These are phyloP conservation scores for Daboia siamensis DNA, from an alignment of 2,113 vertebrate species.

Conservation along the genomic window DNA sequence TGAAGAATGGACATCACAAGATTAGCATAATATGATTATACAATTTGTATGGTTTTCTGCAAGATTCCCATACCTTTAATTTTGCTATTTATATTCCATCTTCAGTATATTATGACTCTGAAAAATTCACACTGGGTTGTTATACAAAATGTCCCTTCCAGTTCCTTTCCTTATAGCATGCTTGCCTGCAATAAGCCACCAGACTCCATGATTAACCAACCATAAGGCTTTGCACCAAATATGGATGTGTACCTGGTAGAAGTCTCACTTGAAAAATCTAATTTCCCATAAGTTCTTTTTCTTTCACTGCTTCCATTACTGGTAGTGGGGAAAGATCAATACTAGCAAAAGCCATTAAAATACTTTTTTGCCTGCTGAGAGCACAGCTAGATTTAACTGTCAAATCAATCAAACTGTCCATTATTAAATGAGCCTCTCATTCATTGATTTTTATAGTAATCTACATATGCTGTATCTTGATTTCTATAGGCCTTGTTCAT, in stretches of 20 bases:
- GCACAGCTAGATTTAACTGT: background rate
- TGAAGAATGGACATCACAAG: no score
- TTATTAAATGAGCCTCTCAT: background rate
- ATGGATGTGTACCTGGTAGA: background rate
- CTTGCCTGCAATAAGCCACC: background rate
- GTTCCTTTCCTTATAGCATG: background rate
- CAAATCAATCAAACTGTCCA: background rate
- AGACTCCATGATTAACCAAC: background rate
- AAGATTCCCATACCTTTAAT: background rate
- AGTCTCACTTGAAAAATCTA: background rate
- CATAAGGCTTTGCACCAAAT: background rate
- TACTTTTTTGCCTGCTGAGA: background rate
- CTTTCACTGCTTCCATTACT: background rate
- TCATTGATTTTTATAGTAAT: background rate
- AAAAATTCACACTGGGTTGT: background rate
- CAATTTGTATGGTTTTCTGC: background rate
- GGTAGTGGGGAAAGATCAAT: background rate
- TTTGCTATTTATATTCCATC: background rate
- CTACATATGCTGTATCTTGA: background rate
- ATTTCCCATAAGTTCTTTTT: background rate
- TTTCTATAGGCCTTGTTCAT: background rate
- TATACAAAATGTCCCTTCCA: background rate
- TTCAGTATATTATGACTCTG: background rate
- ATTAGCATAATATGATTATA: background rate
- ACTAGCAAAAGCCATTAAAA: background rate